Conservation (phyloP, 2,113 vertebrate genomes). For the Galeopterus variegatus region DNA sequence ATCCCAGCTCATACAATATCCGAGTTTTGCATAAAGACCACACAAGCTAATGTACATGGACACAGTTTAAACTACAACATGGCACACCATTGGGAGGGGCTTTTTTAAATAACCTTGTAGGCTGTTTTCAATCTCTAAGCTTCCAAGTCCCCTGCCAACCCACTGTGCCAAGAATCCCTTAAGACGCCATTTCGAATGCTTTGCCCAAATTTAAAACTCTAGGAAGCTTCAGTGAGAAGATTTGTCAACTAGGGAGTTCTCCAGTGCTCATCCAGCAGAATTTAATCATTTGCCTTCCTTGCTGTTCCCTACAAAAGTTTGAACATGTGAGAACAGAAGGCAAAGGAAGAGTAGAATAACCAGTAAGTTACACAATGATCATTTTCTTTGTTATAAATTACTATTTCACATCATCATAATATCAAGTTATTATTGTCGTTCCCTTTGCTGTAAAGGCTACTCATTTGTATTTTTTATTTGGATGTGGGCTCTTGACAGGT, state of each 20-base stretch:
- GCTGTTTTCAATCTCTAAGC: slow-evolving; percentile 54
- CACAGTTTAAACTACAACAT: neutral
- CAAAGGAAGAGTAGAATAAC: neutral
- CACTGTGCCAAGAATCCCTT: slow-evolving; percentile 51
- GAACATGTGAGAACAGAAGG: neutral
- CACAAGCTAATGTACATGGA: neutral
- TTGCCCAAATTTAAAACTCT: slow-evolving; percentile 49
- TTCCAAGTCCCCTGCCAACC: slow-evolving; percentile 39
- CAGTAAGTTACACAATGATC: neutral
- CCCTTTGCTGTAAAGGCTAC: neutral
- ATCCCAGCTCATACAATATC: neutral
- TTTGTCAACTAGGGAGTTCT: neutral
- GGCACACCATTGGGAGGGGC: neutral
- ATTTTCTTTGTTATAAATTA: neutral
- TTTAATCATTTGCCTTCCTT: neutral
- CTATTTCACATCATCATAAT: neutral
- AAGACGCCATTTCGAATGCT: slow-evolving; percentile 54
- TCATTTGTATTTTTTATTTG: slow-evolving; percentile 11
- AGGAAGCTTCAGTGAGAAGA: slow-evolving; percentile 35
- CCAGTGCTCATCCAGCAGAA: neutral
- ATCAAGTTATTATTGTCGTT: neutral
- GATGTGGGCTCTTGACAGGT: slow-evolving; percentile 71
- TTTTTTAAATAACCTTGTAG: slow-evolving; percentile 53
- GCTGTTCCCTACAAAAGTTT: neutral
- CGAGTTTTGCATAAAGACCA: neutral